Evolutionary conservation across 2,113 vertebrate species (phyloP).

Genomic region (Crotalus tigris): DNA sequence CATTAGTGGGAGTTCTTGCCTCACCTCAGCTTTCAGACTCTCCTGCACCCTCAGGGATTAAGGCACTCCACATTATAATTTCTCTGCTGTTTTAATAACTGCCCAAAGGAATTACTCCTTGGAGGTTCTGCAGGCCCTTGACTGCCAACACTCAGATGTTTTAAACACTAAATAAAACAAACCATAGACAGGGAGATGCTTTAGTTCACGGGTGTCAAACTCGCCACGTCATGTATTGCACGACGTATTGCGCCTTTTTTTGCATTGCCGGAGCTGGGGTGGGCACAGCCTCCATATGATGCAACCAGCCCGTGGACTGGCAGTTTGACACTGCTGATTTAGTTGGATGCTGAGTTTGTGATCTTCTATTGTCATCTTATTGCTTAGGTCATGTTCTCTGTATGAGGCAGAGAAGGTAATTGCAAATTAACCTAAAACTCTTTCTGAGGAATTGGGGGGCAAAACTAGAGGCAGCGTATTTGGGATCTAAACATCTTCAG

Average conservation of each 20-base stretch:
- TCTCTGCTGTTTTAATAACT: neutral
- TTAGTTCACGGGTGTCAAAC: neutral
- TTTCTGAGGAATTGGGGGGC: neutral
- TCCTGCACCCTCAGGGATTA: neutral
- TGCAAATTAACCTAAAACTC: neutral
- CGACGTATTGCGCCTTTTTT: too few species aligned
- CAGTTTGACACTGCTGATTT: too few species aligned
- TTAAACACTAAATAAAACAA: neutral
- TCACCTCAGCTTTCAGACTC: neutral
- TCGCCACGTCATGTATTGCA: too few species aligned
- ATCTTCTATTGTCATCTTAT: neutral
- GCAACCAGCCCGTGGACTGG: too few species aligned
- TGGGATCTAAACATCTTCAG: neutral
- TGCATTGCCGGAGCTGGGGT: too few species aligned
- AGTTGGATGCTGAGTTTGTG: neutral
- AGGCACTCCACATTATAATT: neutral
- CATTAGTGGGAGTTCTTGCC: neutral
- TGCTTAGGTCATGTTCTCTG: neutral
- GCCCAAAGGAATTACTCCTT: neutral
- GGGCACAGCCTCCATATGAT: too few species aligned
- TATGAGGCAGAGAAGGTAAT: neutral
- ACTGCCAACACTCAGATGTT: neutral
- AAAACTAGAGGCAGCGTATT: neutral
- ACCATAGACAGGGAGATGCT: neutral
- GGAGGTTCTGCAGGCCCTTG: neutral